phyloP scores from a whole-genome alignment of 2,113 vertebrate species.

The Ictalurus furcatus region DNA sequence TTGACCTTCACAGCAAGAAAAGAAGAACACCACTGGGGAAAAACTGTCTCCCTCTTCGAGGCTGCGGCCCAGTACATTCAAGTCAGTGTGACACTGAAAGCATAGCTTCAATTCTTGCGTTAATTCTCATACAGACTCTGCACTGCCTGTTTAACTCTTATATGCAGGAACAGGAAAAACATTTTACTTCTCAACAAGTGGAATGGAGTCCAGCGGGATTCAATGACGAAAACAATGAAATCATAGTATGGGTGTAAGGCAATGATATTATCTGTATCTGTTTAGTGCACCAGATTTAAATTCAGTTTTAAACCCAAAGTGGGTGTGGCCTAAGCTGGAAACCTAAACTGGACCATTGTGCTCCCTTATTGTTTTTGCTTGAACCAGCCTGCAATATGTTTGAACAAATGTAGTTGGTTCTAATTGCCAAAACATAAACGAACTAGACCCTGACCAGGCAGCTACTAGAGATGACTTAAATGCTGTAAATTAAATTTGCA shows the following conservation, averaged over 20 bases:
- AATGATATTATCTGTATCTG: not conserved
- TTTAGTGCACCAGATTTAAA: not conserved
- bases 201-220: not conserved
- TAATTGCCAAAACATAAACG: not conserved
- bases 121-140: not conserved
- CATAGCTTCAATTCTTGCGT: not conserved
- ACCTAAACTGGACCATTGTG: not conserved
- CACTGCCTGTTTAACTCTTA: not conserved
- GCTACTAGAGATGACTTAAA: too few species aligned
- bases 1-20: constrained; percentile 26
- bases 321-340: not conserved
- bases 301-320: not conserved
- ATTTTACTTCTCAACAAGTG: not conserved
- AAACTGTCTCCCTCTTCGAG: constrained; percentile 5
- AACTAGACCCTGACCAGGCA: not conserved
- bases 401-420: not conserved
- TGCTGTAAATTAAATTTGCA: too few species aligned
- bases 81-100: not conserved
- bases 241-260: not conserved
- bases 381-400: not conserved
- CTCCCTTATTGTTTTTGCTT: not conserved
- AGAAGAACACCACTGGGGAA: not conserved
- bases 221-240: too few species aligned
- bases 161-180: not conserved
- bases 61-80: not conserved